Base-by-base conservation (phyloP, 1,140 invertebrate genomes). In the Battus philenor region DNA sequence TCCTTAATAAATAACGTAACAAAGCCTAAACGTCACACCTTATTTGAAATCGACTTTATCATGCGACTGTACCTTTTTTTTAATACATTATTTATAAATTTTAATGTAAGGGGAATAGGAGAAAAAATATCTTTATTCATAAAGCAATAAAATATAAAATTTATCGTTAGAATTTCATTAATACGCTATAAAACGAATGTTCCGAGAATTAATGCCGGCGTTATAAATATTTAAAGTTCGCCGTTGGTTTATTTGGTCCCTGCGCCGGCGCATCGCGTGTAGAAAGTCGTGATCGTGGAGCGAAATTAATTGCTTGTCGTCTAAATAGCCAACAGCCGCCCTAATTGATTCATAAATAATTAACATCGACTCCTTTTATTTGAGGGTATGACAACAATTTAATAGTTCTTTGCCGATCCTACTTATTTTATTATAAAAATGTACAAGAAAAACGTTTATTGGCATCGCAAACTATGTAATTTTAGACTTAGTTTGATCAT, bases 1-100 rank as follows among this genome's bases (percentile, higher is more conserved):
- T 59, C 44, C 60, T 45, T 52, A 70, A 82, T 84, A 84, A 84
- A 82, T 84, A 70, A 75, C 46, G 11, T 24, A 66, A 84, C 78
- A 80, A 80, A 74, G 68, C 51, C 60, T 57, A 41, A 65, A 68
- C 58, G 80, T 84, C 76, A 58, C 69, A 70, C 68, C 72, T 76
- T 80, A 73, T 84, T 74, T 73, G 59, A 75, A 59, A 50, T 53
- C 61, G 52, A 52, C 71, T 77, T 73, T 78, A 70, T 81, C 70
- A 68, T 57, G 51, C 34, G 30, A 59, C 54, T 59, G 48, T 59
- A 41, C 34, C 30, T 34, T 54, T 54, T 32, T n/a, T n/a, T n/a
- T n/a, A n/a, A 44, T 50, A 44, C 30, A 56, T 53, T 41, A 71
- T 69, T 68, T 69, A 71, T 63, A 61, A 62, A 58, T 71, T 63